A percentile compares a stretch with the other conserved stretches of the same genome.
phyloP scores from a whole-genome alignment of 2,113 vertebrate species.

The Galbula dea region DNA sequence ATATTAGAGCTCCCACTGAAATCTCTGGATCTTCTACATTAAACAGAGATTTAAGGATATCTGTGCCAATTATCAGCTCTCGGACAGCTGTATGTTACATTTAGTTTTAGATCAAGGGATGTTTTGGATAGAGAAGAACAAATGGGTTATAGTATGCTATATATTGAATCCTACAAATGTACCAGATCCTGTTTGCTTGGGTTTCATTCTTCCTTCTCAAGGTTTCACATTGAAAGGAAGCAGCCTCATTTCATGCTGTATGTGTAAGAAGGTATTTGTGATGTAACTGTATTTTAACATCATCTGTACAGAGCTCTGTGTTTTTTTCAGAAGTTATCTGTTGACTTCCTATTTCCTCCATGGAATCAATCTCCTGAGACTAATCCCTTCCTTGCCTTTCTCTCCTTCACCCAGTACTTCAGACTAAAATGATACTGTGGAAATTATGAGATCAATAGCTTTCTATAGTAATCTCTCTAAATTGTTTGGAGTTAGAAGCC shows the following conservation, averaged over 20 bases:
- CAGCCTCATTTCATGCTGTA: neutral
- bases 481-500: neutral
- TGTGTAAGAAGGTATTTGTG: neutral
- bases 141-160: neutral
- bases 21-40: neutral
- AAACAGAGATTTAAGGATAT: neutral
- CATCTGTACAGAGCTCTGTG: neutral
- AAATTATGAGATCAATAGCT: neutral
- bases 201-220: neutral
- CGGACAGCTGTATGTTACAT: neutral
- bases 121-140: neutral
- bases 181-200: neutral
- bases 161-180: neutral
- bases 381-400: neutral
- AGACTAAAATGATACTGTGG: neutral
- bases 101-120: neutral
- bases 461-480: neutral
- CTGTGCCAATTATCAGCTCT: neutral
- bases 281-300: neutral
- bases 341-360: neutral
- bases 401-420: neutral
- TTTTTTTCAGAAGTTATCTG: neutral
- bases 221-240: neutral
- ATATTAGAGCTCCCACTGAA: neutral
- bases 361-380: neutral